A percentile compares a stretch with the other conserved stretches of the same genome.
Evolutionary conservation across 37 sponge, comb jelly and placozoan species (phyloP).

Genomic region (Bolinopsis microptera): DNA sequence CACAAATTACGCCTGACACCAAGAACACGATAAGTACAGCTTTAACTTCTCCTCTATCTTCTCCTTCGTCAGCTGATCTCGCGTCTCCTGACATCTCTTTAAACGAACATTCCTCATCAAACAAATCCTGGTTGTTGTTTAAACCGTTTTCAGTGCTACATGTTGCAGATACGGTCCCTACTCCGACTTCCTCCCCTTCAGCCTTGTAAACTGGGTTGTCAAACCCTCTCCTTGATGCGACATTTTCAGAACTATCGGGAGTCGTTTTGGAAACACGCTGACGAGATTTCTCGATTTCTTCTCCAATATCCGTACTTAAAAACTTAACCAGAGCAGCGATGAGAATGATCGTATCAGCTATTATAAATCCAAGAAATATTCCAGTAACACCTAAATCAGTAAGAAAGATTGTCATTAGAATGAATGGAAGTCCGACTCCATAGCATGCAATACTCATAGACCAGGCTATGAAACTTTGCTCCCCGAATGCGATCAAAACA

Average conservation of each 20-base stretch:
- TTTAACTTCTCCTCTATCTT: background rate
- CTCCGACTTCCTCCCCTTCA: background rate
- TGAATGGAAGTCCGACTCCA: background rate
- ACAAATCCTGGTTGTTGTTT: background rate
- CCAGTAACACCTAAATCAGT: background rate
- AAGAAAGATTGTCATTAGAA: background rate
- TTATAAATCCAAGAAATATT: background rate
- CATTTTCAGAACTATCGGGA: background rate
- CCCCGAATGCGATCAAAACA: background rate
- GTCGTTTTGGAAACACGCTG: background rate
- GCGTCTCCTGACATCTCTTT: background rate
- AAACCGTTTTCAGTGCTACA: too few species aligned
- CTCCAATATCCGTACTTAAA: background rate
- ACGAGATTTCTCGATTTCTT: background rate
- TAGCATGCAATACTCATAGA: background rate
- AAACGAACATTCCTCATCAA: too few species aligned
- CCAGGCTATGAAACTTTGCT: background rate
- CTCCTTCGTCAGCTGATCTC: background rate
- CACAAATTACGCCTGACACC: background rate
- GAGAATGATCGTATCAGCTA: background rate
- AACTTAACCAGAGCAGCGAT: background rate
- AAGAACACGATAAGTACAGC: background rate
- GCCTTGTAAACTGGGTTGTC: background rate
- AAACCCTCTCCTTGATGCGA: background rate
- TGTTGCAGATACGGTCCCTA: background rate